Percentiles rank a stretch among this genome's conserved stretches.
Conservation (phyloP, 2,797 vertebrate species). For the Eidolon dupreanum region DNA sequence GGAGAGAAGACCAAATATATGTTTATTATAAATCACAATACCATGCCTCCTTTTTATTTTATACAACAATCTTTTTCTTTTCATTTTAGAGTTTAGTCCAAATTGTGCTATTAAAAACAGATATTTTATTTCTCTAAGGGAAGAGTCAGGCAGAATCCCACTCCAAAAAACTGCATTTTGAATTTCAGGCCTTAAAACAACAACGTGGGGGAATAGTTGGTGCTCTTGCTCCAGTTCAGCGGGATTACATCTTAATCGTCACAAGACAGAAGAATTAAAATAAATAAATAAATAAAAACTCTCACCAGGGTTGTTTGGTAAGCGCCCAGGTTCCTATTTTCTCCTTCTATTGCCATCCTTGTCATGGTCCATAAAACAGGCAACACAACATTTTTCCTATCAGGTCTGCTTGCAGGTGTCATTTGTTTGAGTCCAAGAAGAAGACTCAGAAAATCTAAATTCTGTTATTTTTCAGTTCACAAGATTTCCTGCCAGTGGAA, state of each 20-base stretch:
- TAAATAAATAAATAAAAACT: neutral
- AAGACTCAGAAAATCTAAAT: slow-evolving; percentile 40
- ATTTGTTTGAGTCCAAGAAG: slow-evolving; percentile 22
- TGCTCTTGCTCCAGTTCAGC: neutral
- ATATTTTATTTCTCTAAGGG: neutral
- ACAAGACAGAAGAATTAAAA: neutral
- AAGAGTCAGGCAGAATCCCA: neutral
- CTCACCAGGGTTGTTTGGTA: neutral
- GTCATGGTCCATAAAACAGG: neutral
- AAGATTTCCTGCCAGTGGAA: neutral
- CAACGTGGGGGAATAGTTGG: neutral
- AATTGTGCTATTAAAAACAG: neutral
- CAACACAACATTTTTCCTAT: neutral
- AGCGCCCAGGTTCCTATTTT: neutral
- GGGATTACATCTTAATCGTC: neutral
- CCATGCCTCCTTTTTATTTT: neutral
- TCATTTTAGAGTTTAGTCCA: neutral
- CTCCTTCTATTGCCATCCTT: neutral
- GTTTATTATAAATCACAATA: neutral
- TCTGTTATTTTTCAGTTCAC: slow-evolving; percentile 40
- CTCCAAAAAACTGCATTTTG: neutral
- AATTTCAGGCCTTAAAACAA: neutral
- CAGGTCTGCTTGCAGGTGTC: neutral
- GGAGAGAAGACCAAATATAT: neutral
- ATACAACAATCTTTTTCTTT: neutral